A percentile compares a stretch with the other conserved stretches of the same genome.
These are phyloP conservation scores for Dendrocincla fuliginosa DNA, from an alignment of 2,797 vertebrate genomes.

Conservation along the genomic window DNA sequence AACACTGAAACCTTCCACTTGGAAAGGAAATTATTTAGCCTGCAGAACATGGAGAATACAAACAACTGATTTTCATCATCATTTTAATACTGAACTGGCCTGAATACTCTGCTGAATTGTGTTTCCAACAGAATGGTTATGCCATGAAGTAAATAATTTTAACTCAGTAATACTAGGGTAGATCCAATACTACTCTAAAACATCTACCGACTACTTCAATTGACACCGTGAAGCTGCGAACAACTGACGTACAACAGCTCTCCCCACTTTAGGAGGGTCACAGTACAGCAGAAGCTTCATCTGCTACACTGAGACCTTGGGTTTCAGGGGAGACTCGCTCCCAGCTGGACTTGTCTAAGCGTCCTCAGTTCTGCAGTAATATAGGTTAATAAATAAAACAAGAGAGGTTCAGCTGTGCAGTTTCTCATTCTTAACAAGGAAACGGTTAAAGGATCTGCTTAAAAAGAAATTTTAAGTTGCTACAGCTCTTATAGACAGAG, in stretches of 20 bases:
- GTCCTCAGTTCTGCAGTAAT: neutral
- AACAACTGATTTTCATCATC: neutral
- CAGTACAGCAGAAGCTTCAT: neutral
- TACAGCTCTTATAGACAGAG: neutral
- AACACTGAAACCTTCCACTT: neutral
- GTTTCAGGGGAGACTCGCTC: neutral
- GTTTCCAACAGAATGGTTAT: neutral
- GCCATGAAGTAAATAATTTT: neutral
- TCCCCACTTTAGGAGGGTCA: neutral
- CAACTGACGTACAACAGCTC: neutral
- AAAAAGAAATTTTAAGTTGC: neutral
- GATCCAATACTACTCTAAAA: neutral
- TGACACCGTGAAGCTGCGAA: neutral
- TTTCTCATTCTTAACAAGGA: neutral
- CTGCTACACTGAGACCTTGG: fast-evolving
- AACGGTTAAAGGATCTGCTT: neutral
- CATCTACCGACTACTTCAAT: neutral
- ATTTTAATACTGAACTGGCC: neutral
- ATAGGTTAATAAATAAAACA: neutral
- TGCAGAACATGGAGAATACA: neutral
- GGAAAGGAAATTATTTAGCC: neutral
- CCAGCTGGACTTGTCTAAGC: neutral
- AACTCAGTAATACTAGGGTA: neutral
- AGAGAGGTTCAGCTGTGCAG: neutral
- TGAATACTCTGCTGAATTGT: neutral